Base-by-base conservation (phyloP, 2,888 invertebrate genomes). In the Dryobota labecula region DNA sequence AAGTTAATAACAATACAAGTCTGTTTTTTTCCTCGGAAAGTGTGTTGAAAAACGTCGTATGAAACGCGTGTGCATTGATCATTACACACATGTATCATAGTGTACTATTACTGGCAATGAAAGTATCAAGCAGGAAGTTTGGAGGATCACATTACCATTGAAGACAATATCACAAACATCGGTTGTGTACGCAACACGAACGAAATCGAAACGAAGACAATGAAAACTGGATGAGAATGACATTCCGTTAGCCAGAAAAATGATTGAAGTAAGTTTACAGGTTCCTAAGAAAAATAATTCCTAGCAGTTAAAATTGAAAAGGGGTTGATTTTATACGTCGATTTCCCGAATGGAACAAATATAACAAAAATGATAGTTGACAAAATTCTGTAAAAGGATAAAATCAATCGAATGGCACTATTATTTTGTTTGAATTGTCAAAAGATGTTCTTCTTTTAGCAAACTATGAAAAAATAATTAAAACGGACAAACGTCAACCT, bases 41-140 rank as follows among this genome's bases (percentile, higher is more conserved):
- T n/a, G n/a, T n/a, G n/a, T n/a, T n/a, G n/a, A n/a, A n/a, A n/a
- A n/a, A n/a, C n/a, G n/a, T n/a, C n/a, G n/a, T n/a, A n/a, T n/a
- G n/a, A n/a, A n/a, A n/a, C n/a, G n/a, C n/a, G n/a, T n/a, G n/a
- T n/a, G n/a, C n/a, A n/a, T n/a, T n/a, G n/a, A n/a, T n/a, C n/a
- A n/a, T n/a, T n/a, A n/a, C n/a, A n/a, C n/a, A n/a, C n/a, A n/a
- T n/a, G n/a, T n/a, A n/a, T n/a, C n/a, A n/a, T n/a, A n/a, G n/a
- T n/a, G n/a, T n/a, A n/a, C n/a, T n/a, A n/a, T 72, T 33, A 62
- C 61, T 69, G 56, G 20, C 45, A 24, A 61, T 38, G 30, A 67
- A 67, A 45, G 24, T 45, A 57, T 30, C 36, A 56, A 56, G 36
- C 75, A 62, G 45, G 69, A 69, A 69, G 27, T 62, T 62, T 27